phyloP scores from a whole-genome alignment of 2,113 vertebrate genomes.

The Ibidorhyncha struthersii region DNA sequence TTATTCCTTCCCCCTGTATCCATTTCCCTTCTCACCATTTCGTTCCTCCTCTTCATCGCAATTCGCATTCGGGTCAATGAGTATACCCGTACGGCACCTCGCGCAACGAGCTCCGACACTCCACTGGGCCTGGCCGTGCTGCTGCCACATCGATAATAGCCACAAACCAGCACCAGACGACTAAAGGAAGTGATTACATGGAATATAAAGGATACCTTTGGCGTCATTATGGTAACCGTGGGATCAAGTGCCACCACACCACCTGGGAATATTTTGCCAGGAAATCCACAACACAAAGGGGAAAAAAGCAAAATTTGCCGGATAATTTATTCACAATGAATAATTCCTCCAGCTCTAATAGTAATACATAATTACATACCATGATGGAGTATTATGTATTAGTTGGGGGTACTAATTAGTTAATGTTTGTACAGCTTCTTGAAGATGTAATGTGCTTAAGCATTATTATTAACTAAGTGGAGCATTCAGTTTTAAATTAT shows the following conservation, averaged over 20 bases:
- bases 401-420: slow-evolving; percentile 71
- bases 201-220: neutral
- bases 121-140: neutral
- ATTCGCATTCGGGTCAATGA: accelerated
- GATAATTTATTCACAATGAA: slow-evolving; percentile 39
- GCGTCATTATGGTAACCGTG: neutral
- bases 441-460: slow-evolving; percentile 39
- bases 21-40: neutral
- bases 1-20: neutral
- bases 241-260: neutral
- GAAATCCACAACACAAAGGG: neutral
- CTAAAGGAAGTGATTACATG: accelerated
- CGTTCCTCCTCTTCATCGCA: neutral
- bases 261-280: neutral
- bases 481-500: neutral
- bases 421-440: slow-evolving; percentile 67
- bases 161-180: neutral
- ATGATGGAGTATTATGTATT: slow-evolving; percentile 26
- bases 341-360: slow-evolving; percentile 48
- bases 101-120: too few relatives aligned
- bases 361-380: slow-evolving; percentile 64
- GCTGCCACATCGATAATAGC: accelerated
- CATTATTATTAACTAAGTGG: slow-evolving; percentile 46
- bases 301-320: neutral
- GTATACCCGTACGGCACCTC: accelerated